These are phyloP conservation scores for Drosophila robusta DNA, from an alignment of 2,888 invertebrate genomes.

Conservation along the genomic window DNA sequence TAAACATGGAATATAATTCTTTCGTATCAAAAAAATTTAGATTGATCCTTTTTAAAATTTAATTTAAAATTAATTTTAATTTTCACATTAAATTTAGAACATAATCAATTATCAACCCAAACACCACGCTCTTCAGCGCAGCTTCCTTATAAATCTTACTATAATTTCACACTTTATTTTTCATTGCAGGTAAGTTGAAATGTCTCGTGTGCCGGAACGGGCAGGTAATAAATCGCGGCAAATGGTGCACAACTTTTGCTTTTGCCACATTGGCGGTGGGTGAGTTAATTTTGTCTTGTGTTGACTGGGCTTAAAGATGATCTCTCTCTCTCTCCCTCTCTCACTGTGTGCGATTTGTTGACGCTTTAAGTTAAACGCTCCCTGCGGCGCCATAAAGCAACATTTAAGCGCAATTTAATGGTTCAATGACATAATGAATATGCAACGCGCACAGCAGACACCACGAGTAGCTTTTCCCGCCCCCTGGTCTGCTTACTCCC, in stretches of 20 bases:
- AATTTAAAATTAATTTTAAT: neutral
- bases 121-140: neutral
- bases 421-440: constrained; percentile 83
- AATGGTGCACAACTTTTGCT: constrained; percentile 62
- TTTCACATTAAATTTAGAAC: neutral
- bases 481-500: constrained; percentile 28
- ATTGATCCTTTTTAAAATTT: too few species aligned
- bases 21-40: too few species aligned
- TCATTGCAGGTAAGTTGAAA: constrained; percentile 76
- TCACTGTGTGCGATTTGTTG: constrained; percentile 61
- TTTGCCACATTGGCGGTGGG: constrained; percentile 23
- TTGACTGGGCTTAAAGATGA: constrained; percentile 31
- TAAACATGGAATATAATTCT: too few species aligned
- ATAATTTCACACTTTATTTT: constrained; percentile 26
- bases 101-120: neutral
- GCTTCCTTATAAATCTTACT: neutral
- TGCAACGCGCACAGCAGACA: constrained; percentile 58
- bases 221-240: constrained; percentile 66
- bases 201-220: constrained; percentile 42
- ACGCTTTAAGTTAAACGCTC: constrained; percentile 78
- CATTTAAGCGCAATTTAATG: constrained; percentile 80
- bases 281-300: constrained; percentile 13
- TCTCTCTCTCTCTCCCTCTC: constrained; percentile 11
- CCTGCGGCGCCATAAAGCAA: constrained; percentile 70
- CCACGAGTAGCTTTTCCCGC: constrained; percentile 2